Percentiles rank a stretch among this genome's conserved stretches.
phyloP scores from a whole-genome alignment of 1,140 invertebrate species.

The Cydia fagiglandana region DNA sequence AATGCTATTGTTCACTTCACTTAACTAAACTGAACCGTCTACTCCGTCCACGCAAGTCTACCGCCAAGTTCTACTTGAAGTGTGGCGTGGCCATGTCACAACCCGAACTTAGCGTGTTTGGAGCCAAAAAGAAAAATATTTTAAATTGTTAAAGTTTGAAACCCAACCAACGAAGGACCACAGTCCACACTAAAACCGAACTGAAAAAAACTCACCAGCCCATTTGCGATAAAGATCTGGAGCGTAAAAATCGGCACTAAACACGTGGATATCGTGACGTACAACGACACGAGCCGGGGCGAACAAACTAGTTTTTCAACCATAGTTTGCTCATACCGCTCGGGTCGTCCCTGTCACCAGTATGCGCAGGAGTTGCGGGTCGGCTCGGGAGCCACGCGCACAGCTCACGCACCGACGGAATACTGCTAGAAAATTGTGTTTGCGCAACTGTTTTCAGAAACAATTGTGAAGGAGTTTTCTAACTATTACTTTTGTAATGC shows the following conservation, averaged over 20 bases:
- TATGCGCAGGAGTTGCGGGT: neutral
- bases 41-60: too few species aligned
- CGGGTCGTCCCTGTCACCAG: slow-evolving; percentile 64
- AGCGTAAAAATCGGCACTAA: slow-evolving; percentile 7
- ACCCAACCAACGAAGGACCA: neutral
- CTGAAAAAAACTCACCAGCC: slow-evolving; percentile 12
- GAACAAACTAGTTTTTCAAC: slow-evolving; percentile 73
- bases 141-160: neutral
- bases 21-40: too few species aligned
- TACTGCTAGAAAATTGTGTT: slow-evolving; percentile 61
- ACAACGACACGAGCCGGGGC: slow-evolving; percentile 77
- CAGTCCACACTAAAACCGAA: neutral
- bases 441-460: slow-evolving; percentile 75
- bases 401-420: slow-evolving; percentile 40
- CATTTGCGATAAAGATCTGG: slow-evolving; percentile 13
- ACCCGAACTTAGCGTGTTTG: too few species aligned
- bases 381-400: slow-evolving; percentile 47
- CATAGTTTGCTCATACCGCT: slow-evolving; percentile 78
- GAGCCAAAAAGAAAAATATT: too few species aligned
- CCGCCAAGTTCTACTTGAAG: too few species aligned
- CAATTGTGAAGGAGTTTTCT: slow-evolving; percentile 74
- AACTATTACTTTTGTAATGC: slow-evolving; percentile 67
- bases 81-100: too few species aligned
- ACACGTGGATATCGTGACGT: slow-evolving; percentile 46
- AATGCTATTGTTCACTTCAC: too few species aligned